Evolutionary conservation across 1,140 invertebrate species (phyloP).

Genomic region (Amyelois transitella): DNA sequence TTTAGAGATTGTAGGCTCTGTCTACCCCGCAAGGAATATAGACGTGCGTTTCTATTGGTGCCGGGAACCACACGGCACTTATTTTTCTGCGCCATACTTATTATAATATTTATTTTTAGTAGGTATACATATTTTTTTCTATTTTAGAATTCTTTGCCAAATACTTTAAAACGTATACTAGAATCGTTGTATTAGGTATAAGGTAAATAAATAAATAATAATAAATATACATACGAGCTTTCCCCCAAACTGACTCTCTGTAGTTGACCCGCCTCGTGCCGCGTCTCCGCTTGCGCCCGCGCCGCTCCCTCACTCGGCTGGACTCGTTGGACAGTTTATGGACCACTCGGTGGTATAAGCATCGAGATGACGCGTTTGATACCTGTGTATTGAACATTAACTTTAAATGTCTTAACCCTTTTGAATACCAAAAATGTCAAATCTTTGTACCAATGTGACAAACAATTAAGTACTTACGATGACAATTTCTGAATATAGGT

Average conservation of each 20-base stretch:
- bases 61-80: too few species aligned
- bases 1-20: too few species aligned
- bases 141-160: not conserved
- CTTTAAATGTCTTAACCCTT: too few species aligned
- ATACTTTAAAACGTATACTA: too few species aligned
- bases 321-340: conserved; percentile 45
- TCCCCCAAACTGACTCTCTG: conserved; percentile 50
- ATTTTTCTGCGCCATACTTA: too few species aligned
- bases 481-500: too few species aligned
- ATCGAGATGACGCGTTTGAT: conserved; percentile 53
- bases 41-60: too few species aligned
- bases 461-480: too few species aligned
- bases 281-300: conserved; percentile 40
- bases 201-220: not conserved
- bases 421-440: too few species aligned
- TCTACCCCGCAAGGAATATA: too few species aligned
- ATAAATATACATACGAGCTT: conserved; percentile 23
- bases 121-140: not conserved
- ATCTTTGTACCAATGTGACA: too few species aligned
- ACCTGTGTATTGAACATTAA: conserved; percentile 31
- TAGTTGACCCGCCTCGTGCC: conserved; percentile 46
- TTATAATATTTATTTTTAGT: not conserved
- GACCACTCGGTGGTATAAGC: conserved; percentile 49
- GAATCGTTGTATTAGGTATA: not conserved
- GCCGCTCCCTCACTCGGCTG: conserved; percentile 23